A percentile compares a stretch with the other conserved stretches of the same genome.
phyloP scores from a whole-genome alignment of 2,888 invertebrate genomes.

The Lamellibrachia satsuma region DNA sequence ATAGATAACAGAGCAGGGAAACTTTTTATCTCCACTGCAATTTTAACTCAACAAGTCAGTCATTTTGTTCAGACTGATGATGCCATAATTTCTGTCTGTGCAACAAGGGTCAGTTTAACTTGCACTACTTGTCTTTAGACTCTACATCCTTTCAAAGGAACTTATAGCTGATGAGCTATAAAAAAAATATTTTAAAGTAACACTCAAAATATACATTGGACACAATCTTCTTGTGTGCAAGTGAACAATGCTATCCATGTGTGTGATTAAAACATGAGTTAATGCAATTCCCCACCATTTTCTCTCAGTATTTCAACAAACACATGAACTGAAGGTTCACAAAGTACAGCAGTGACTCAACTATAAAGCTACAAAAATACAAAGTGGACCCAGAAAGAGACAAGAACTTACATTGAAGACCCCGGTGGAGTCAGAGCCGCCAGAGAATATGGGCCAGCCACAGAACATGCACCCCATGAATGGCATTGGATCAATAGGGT shows the following conservation, averaged over 20 bases:
- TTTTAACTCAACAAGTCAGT: too few species aligned
- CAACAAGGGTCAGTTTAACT: background rate
- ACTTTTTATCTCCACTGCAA: too few species aligned
- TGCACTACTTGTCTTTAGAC: too few species aligned
- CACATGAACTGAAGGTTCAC: background rate
- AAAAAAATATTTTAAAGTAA: too few species aligned
- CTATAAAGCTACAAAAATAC: background rate
- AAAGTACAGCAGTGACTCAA: background rate
- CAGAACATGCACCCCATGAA: background rate
- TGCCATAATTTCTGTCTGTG: background rate
- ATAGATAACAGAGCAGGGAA: too few species aligned
- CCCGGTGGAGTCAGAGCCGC: background rate
- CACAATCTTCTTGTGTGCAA: background rate
- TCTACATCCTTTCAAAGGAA: too few species aligned
- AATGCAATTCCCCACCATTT: too few species aligned
- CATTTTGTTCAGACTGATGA: background rate
- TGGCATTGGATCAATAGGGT: background rate
- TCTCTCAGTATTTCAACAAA: too few species aligned
- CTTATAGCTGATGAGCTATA: too few species aligned
- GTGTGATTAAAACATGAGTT: too few species aligned
- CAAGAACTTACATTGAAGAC: background rate
- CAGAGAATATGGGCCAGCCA: background rate
- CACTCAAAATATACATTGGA: too few species aligned
- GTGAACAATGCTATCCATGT: background rate
- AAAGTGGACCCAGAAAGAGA: background rate